A percentile compares a stretch with the other conserved stretches of the same genome.
Conservation (phyloP, 2,797 vertebrate genomes). For the Carapus acus region DNA sequence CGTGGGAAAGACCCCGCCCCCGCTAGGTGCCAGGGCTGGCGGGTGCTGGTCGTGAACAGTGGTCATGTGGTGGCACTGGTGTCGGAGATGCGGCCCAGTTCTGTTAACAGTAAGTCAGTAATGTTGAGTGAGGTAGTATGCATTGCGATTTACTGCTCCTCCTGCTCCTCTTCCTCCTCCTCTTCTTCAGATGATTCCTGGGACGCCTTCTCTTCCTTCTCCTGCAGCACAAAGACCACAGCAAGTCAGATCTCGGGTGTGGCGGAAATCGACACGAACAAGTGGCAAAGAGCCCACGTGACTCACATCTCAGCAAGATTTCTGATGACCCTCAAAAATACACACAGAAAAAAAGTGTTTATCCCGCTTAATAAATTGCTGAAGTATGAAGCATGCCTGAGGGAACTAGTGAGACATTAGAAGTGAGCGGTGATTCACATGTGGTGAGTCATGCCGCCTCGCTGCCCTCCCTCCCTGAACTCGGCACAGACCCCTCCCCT, state of each 20-base stretch:
- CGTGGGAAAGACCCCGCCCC: conserved; percentile 41
- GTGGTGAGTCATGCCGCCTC: conserved; percentile 61
- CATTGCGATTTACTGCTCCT: conserved; percentile 80
- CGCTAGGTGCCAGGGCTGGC: conserved; percentile 51
- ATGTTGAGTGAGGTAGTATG: conserved; percentile 83
- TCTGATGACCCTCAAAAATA: neutral
- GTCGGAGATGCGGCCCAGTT: conserved; percentile 72
- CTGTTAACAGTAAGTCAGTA: conserved; percentile 74
- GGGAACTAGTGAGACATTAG: conserved; percentile 53
- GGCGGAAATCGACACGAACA: no score
- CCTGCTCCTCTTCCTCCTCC: conserved; percentile 72
- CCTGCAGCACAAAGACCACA: conserved; percentile 57
- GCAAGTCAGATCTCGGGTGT: conserved; percentile 16
- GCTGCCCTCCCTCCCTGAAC: conserved; percentile 27
- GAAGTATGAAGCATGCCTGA: conserved; percentile 41
- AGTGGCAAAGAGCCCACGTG: conserved; percentile 16
- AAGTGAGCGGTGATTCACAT: conserved; percentile 65
- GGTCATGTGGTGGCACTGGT: conserved; percentile 70
- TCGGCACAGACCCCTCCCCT: conserved; percentile 30
- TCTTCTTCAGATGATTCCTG: conserved; percentile 89
- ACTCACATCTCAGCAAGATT: conserved; percentile 36
- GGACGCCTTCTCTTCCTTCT: conserved; percentile 88
- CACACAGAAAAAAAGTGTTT: conserved; percentile 4
- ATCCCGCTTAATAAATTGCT: conserved; percentile 42
- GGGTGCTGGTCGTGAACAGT: conserved; percentile 59